Evolutionary conservation across 2,797 vertebrate species (phyloP), one percentile per base, ranked within the genome.

Genomic region (Chaetophractus vellerosus): DNA sequence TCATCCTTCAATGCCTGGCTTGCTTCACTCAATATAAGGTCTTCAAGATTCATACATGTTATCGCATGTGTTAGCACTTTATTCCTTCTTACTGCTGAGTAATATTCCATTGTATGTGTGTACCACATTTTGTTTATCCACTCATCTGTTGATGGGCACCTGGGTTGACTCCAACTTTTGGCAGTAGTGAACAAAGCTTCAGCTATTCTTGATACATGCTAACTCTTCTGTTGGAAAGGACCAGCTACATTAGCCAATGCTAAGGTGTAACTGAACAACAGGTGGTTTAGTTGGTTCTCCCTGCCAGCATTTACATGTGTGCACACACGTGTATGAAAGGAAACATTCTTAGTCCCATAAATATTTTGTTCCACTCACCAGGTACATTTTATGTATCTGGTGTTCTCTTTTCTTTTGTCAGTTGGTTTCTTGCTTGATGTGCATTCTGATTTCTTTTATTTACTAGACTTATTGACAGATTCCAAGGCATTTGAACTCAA

Each of bases 401-500:
- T 2, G 9, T 74, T 50, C 21, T 12, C 19, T 26, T 68, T 81
- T 31, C 21, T 19, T 85, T 48, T 85, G 33, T 5, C 31, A 78
- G 10, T 68, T 78, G 88, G 52, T 14, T 64, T 82, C 19, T 92
- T 50, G 26, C 72, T 75, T 88, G 52, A 59, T 64, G 63, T 23
- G 9, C 21, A 18, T 87, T 79, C 52, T 50, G 55, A 74, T 90
- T 92, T 95, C 36, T 33, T 93, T 91, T 74, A 57, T 57, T 90
- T 71, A n/a, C 11, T 68, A 33, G 74, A 50, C 41, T 82, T 88
- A 78, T 45, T 88, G 78, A 78, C 48, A 72, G 48, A 50, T 12
- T 82, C 71, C 55, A 82, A 82, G 45, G n/a, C 36, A 68, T 91
- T 71, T 74, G 68, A 90, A 69, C 45, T 90, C n/a, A 72, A 91